phyloP scores from a whole-genome alignment of 2,888 invertebrate genomes.

The Nemapogon koenigi region DNA sequence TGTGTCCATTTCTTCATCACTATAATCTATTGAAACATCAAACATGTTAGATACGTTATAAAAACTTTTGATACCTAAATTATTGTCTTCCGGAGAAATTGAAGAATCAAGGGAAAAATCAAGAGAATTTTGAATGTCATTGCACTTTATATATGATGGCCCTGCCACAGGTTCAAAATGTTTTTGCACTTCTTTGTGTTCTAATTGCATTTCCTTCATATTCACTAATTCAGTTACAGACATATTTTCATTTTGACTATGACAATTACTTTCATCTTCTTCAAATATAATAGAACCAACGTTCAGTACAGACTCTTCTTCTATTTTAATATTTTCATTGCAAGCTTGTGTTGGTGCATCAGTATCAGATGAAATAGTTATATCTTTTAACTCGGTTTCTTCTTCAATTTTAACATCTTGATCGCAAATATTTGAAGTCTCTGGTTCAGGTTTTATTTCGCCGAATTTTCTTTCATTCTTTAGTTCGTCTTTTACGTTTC shows the following conservation, averaged over 20 bases:
- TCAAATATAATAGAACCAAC: not conserved
- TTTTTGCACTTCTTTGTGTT: slow-evolving; percentile 15
- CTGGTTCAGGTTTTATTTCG: not conserved
- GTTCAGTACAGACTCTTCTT: slow-evolving; percentile 1
- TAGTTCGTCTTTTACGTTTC: slow-evolving; percentile 3
- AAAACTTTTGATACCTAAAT: slow-evolving; percentile 44
- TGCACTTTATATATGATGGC: slow-evolving; percentile 27
- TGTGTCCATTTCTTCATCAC: slow-evolving; percentile 21
- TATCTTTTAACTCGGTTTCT: slow-evolving; percentile 16
- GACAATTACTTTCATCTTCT: not conserved
- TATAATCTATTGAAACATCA: slow-evolving; percentile 30
- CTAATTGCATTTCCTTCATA: slow-evolving; percentile 22
- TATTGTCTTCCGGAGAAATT: slow-evolving; percentile 31
- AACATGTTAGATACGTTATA: slow-evolving; percentile 47
- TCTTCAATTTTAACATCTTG: slow-evolving; percentile 15
- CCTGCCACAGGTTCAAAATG: slow-evolving; percentile 43
- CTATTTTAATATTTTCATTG: not conserved
- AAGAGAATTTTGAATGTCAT: slow-evolving; percentile 19
- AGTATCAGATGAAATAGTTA: slow-evolving; percentile 34
- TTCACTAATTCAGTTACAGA: slow-evolving; percentile 28
- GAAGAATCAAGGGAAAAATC: slow-evolving; percentile 31
- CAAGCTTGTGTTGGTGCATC: slow-evolving; percentile 37
- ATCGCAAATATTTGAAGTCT: too few relatives aligned
- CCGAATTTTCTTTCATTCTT: not conserved
- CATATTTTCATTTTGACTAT: slow-evolving; percentile 11